These are phyloP conservation scores for Eristalinus sepulchralis DNA, from an alignment of 2,888 invertebrate species.

Conservation along the genomic window DNA sequence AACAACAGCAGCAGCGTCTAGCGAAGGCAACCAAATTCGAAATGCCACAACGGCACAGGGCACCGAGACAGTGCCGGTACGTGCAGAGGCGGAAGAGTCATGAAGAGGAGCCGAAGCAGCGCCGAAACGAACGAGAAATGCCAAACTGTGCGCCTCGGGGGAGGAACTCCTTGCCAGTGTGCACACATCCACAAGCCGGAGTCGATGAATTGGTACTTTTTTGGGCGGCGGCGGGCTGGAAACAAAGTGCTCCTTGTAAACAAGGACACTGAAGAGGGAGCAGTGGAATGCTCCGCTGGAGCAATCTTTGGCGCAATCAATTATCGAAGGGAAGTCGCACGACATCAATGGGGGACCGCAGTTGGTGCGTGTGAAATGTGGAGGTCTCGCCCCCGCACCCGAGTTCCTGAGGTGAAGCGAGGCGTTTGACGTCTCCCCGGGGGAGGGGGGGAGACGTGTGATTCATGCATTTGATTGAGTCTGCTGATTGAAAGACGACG, in stretches of 20 bases:
- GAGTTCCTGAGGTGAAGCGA: neutral
- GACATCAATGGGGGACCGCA: neutral
- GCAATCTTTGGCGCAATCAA: conserved; percentile 54
- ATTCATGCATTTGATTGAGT: conserved; percentile 24
- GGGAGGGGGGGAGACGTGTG: neutral
- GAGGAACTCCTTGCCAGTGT: conserved; percentile 23
- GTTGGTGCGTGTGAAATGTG: conserved; percentile 59
- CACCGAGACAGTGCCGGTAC: neutral
- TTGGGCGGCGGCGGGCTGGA: neutral
- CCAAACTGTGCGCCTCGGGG: conserved; percentile 22
- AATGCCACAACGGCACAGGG: conserved; percentile 3
- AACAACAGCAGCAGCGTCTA: conserved; percentile 36
- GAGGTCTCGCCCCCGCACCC: neutral
- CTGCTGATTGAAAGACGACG: conserved; percentile 5
- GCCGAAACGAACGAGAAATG: conserved; percentile 4
- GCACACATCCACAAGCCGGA: conserved; percentile 4
- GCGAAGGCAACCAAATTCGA: conserved; percentile 36
- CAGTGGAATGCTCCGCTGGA: neutral
- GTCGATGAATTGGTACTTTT: conserved; percentile 42
- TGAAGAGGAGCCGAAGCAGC: neutral
- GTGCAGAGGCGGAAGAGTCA: neutral
- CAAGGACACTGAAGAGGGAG: conserved; percentile 31
- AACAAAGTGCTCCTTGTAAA: conserved; percentile 39
- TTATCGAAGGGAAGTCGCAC: conserved; percentile 27
- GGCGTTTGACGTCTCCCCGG: neutral